Base-by-base conservation (phyloP, 2,113 vertebrate species). In the Chaenocephalus aceratus region DNA sequence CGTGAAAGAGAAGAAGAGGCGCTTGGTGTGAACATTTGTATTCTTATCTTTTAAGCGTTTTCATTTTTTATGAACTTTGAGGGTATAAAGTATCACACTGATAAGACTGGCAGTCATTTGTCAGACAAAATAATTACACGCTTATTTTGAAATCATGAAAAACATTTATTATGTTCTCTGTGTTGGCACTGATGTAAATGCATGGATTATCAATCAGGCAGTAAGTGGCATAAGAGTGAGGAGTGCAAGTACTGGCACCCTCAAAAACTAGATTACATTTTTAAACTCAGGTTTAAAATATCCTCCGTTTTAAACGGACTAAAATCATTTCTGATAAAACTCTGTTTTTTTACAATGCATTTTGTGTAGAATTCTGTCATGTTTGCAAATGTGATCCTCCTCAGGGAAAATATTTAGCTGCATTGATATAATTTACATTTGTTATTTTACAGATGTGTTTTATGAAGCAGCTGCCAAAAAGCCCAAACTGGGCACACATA, bases 161-260 rank as follows among this genome's bases (percentile, higher is more conserved):
- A 75, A 45, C 23, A 56, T 89, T 89, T 89, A 88, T 86, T 89
- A 80, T 6, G 36, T 69, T 66, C 18, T 44, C 57, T 26, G 13
- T 56, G 23, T 85, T 91, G 87, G 87, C 86, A 91, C 69, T 0
- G n/a, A 88, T 75, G 79, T 49, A 52, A 88, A 78, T 56, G 63
- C 72, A 80, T 53, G 46, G 74, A 72, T n/a, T n/a, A 79, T 83
- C 45, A 14, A 34, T 79, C 74, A 52, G 61, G 64, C 62, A 52
- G 45, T 69, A 61, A 75, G 54, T 84, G 90, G 84, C 65, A 91
- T 91, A 85, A 72, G 46, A 67, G 65, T 67, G 49, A 53, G 21
- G 6, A 63, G 85, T 90, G 85, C 88, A 90, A 79, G 74, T 44
- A 75, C 36, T 60, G 67, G 36, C n/a, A 49, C 18, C 44, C 79